Evolutionary conservation across 2,888 invertebrate genomes (phyloP), one percentile per base, ranked within the genome.

Genomic region (Bugula neritina): DNA sequence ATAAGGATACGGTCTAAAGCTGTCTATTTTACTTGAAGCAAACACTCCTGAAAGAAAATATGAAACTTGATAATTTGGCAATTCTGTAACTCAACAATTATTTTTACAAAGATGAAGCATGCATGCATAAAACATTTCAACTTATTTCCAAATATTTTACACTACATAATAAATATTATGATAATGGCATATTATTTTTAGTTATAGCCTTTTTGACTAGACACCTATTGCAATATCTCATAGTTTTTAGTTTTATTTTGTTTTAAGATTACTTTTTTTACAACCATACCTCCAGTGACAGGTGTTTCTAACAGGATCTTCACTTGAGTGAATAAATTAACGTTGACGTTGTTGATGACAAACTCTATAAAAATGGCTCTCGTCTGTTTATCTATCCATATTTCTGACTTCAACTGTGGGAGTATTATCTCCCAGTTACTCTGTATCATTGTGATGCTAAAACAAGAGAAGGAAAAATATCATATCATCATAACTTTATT

Each of bases 331-430:
- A 63, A 63, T 10, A 63, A 3, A 31, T 63, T 63, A 3, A 63
- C 63, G n/a, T 63, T 63, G 5, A 13, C 31, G 31, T 63, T 63
- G 34, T 25, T 31, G n/a, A 63, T 63, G 5, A 63, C 63, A 63
- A 63, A 63, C 63, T 63, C 63, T 63, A 63, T 63, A 27, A 63
- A 63, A 13, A 63, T 27, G 5, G 63, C 17, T 63, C 63, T 63
- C 2, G 63, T 63, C 29, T 29, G 63, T 63, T 63, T 63, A 31
- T 63, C 63, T 63, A 63, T 63, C 63, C 63, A 63, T 21, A 63
- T 27, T 10, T 63, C 27, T 10, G 63, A 63, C 63, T 63, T 27
- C 21, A 63, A 29, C n/a, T 31, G 27, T 13, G 27, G 31, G 13
- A 63, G 31, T 63, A 63, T 63, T 31, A 27, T 31, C 10, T 63